Conservation (phyloP, 2,113 vertebrate genomes). For the Syngnathus scovelli region DNA sequence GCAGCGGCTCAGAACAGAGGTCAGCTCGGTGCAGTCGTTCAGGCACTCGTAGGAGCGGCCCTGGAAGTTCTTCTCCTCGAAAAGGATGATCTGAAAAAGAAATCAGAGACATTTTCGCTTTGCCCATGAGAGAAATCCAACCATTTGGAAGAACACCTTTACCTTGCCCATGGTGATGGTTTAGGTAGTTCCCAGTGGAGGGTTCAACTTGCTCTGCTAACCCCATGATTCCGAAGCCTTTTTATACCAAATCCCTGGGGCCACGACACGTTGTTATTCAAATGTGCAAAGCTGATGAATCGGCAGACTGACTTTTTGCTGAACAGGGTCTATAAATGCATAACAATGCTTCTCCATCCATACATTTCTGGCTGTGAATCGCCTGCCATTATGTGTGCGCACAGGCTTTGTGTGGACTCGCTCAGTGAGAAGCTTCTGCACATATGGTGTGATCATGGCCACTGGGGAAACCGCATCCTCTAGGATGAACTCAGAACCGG, state of each 20-base stretch:
- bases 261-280: constrained; percentile 68
- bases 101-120: background rate
- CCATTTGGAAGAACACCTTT: constrained; percentile 15
- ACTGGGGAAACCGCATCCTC: constrained; percentile 16
- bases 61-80: constrained; percentile 74
- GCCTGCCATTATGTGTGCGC: constrained; percentile 57
- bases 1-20: constrained; percentile 67
- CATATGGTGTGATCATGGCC: constrained; percentile 34
- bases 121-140: background rate
- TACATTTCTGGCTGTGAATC: constrained; percentile 69
- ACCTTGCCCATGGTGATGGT: constrained; percentile 72
- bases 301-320: constrained; percentile 70
- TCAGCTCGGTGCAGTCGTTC: constrained; percentile 68
- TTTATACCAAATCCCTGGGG: constrained; percentile 63
- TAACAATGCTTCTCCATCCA: constrained; percentile 64
- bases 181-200: constrained; percentile 50
- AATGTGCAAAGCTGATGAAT: constrained; percentile 71
- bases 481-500: background rate
- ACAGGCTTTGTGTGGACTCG: constrained; percentile 51
- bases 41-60: constrained; percentile 70
- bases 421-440: constrained; percentile 58
- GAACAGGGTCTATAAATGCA: constrained; percentile 54
- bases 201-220: constrained; percentile 62
- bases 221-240: constrained; percentile 41
- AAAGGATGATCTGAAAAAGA: constrained; percentile 61